Evolutionary conservation across 1,140 invertebrate species (phyloP), one percentile per base, ranked within the genome.

Genomic region (Caenorhabditis tropicalis): DNA sequence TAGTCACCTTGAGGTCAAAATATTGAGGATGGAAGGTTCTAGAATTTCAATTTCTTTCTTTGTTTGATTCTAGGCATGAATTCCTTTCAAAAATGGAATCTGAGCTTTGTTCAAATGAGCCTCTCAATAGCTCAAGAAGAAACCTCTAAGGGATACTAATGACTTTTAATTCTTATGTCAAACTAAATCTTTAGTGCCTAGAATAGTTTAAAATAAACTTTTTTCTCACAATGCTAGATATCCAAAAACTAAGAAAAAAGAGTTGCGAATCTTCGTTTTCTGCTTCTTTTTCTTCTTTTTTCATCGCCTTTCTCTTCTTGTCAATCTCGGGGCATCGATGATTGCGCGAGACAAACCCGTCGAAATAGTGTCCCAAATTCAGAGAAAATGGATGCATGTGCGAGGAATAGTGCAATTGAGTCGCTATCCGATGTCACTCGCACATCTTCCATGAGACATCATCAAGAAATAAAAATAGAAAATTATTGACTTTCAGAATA

Each of bases 281-380:
- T n/a, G n/a, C n/a, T 51, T 51, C 21, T n/a, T n/a, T n/a, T 51
- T 21, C 7, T 24, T 15, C 1, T 51, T 51, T 51, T 58, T 27
- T 58, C 56, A 58, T 58, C 56, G 56, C 29, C 56, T 58, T 58
- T 65, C 27, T 65, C 33, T 65, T 24, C 21, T 16, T 65, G 31
- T 65, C 58, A 65, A 65, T 65, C 58, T 65, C 58, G 58, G 58
- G 31, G 58, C 58, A 65, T 36, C 58, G 58, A 65, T 65, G 58
- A 65, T 65, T 39, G 58, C 33, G 58, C 58, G 31, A 65, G 58
- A 65, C 58, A 65, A 65, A 36, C 33, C 53, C 24, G 6, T 16
- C 16, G 31, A 65, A 65, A 65, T 65, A 65, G 58, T 65, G 58
- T 29, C 53, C 10, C 24, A 29, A 58, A 58, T 58, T 58, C 27